phyloP scores from a whole-genome alignment of 1,140 invertebrate species.

The Platyscapa corneri region DNA sequence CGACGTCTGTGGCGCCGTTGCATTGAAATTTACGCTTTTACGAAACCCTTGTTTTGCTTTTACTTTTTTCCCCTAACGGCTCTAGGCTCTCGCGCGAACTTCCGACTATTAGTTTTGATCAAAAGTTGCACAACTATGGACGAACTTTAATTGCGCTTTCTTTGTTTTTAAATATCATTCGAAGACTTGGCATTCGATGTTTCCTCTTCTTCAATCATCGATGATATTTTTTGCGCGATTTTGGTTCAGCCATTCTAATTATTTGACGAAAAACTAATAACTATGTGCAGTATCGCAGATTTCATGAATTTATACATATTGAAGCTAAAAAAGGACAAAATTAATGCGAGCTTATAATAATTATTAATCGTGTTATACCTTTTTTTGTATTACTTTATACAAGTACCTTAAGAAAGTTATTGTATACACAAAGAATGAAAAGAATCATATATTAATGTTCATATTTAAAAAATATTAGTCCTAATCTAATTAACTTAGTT shows the following conservation, averaged over 20 bases:
- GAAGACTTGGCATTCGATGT: too few species aligned
- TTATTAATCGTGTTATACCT: not conserved
- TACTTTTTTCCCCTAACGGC: not conserved
- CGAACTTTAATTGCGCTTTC: too few species aligned
- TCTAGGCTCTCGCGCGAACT: too few species aligned
- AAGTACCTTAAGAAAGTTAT: not conserved
- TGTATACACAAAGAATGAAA: not conserved
- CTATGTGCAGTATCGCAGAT: not conserved
- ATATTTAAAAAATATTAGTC: not conserved
- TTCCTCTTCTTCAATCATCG: too few species aligned
- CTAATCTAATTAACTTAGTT: slow-evolving; percentile 1
- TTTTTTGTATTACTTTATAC: not conserved
- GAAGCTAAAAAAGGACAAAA: not conserved
- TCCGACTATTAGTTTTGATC: too few species aligned
- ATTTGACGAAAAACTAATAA: not conserved
- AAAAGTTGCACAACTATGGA: too few species aligned
- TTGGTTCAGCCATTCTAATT: too few species aligned
- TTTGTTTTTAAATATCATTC: too few species aligned
- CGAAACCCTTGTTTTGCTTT: not conserved
- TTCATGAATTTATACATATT: not conserved
- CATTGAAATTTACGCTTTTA: slow-evolving; percentile 5
- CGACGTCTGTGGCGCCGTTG: not conserved
- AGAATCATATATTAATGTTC: slow-evolving; percentile 19
- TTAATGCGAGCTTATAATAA: not conserved
- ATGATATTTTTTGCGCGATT: too few species aligned